A percentile compares a stretch with the other conserved stretches of the same genome.
Evolutionary conservation across 2,888 invertebrate species (phyloP).

Genomic region (Pyrocoelia pectoralis): DNA sequence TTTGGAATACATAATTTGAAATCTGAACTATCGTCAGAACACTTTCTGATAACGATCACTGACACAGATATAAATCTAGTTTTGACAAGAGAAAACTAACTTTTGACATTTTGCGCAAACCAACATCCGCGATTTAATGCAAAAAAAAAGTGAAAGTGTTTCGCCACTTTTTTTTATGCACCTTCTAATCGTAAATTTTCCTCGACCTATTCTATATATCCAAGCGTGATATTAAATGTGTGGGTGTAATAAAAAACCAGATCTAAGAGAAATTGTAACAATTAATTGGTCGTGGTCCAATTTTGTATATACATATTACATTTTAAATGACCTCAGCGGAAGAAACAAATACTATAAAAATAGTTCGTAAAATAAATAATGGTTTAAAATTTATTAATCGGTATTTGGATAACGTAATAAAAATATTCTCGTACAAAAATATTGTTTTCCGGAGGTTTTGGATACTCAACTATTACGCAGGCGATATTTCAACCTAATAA

Average conservation of each 20-base stretch:
- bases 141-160: background rate
- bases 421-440: no score
- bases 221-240: background rate
- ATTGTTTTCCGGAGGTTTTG: no score
- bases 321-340: background rate
- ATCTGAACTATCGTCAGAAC: no score
- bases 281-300: background rate
- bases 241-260: background rate
- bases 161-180: background rate
- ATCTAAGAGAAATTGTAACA: background rate
- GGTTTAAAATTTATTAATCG: no score
- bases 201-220: background rate
- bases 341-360: background rate
- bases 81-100: background rate
- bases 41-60: background rate
- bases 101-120: background rate
- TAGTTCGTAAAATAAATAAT: no score
- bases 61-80: background rate
- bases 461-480: no score
- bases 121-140: background rate
- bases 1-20: no score
- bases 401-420: no score
- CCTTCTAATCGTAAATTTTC: background rate
- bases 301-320: no score
- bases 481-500: no score